Conservation (phyloP, 1,140 invertebrate genomes). For the Calosoma granatense region DNA sequence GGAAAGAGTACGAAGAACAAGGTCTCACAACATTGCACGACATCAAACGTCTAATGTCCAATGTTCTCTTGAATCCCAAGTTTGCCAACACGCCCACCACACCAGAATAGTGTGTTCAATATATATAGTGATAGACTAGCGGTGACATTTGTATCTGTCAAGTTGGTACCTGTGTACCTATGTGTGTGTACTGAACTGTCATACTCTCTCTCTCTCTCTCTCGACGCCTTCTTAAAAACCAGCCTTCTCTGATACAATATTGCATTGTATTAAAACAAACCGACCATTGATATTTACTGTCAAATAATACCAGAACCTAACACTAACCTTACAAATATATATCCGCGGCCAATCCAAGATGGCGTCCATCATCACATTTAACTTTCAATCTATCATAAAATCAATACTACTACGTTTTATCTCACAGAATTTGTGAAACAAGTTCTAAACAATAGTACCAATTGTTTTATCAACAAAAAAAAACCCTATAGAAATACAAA, state of each 20-base stretch:
- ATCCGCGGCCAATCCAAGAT: too few species aligned
- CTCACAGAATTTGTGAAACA: too few species aligned
- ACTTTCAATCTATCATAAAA: too few species aligned
- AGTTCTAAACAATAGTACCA: too few species aligned
- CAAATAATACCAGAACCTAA: too few species aligned
- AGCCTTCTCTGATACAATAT: neutral
- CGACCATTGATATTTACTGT: constrained; percentile 2
- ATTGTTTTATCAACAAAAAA: too few species aligned
- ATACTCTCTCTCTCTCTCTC: neutral
- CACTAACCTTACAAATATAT: too few species aligned
- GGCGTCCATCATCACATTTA: too few species aligned
- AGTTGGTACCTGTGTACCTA: neutral
- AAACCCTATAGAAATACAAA: too few species aligned
- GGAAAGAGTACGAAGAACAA: constrained; percentile 73
- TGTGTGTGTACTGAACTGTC: neutral
- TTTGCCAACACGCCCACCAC: constrained; percentile 19
- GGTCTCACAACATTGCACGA: constrained; percentile 59
- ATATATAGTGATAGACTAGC: neutral
- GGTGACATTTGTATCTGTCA: too few species aligned
- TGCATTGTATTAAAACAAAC: neutral
- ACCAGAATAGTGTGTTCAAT: neutral
- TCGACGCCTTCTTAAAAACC: neutral
- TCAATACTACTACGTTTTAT: too few species aligned
- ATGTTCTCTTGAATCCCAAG: constrained; percentile 19
- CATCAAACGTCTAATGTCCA: constrained; percentile 42